Percentiles rank a stretch among this genome's conserved stretches.
Conservation (phyloP, 2,888 invertebrate genomes). For the Hydropsyche betteni region DNA sequence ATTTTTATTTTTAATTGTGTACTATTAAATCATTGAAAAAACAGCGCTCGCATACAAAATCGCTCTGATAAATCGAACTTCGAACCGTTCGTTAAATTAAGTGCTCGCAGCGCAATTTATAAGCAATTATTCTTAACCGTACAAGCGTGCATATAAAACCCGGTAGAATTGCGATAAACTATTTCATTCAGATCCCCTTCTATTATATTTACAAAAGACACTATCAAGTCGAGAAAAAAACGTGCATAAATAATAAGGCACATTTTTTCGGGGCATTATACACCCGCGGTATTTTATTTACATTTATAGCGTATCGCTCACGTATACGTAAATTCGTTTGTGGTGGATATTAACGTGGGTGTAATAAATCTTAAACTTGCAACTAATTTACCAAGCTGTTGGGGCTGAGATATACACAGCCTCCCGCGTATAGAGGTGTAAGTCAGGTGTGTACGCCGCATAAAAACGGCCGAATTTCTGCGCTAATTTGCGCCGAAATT, state of each 20-base stretch:
- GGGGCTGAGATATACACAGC: slow-evolving; percentile 28
- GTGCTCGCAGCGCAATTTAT: slow-evolving; percentile 43
- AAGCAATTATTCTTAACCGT: slow-evolving; percentile 45
- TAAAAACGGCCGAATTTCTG: slow-evolving; percentile 18
- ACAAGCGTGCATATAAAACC: not conserved
- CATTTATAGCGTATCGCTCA: slow-evolving; percentile 14
- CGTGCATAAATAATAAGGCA: too few relatives aligned
- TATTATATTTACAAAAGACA: slow-evolving; percentile 4
- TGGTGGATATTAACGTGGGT: slow-evolving; percentile 49
- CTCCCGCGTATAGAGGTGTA: not conserved
- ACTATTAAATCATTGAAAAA: slow-evolving; percentile 2
- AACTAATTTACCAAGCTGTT: slow-evolving; percentile 49
- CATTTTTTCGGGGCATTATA: not conserved
- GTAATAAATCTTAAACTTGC: slow-evolving; percentile 50
- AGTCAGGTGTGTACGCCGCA: slow-evolving; percentile 20
- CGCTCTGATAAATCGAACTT: not conserved
- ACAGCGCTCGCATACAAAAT: not conserved
- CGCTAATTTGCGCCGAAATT: slow-evolving; percentile 11
- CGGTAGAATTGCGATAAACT: slow-evolving; percentile 24
- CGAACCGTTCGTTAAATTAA: slow-evolving; percentile 44
- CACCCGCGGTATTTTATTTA: slow-evolving; percentile 19
- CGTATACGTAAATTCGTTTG: slow-evolving; percentile 45
- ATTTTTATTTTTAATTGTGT: not conserved
- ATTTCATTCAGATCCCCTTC: not conserved
- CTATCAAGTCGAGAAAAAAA: too few relatives aligned